Evolutionary conservation across 2,888 invertebrate species (phyloP).

Genomic region (Orthosia incerta): DNA sequence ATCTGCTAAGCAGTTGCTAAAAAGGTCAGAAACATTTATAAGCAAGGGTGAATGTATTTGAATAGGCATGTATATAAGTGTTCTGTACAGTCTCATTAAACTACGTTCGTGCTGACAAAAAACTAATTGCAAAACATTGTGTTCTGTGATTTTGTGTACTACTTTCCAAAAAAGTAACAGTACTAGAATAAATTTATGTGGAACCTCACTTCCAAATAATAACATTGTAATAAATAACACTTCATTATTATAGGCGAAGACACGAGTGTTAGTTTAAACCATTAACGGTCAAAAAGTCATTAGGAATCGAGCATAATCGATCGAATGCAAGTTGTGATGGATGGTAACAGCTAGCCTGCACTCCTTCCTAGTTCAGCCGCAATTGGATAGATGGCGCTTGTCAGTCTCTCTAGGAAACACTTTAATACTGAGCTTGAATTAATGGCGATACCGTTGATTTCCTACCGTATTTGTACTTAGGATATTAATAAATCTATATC

Average conservation of each 20-base stretch:
- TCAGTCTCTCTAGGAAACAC: slow-evolving; percentile 38
- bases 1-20: too few relatives aligned
- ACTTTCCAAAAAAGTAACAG: too few relatives aligned
- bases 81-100: too few relatives aligned
- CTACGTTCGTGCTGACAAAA: background rate
- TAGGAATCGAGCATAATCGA: slow-evolving; percentile 37
- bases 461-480: slow-evolving; percentile 48
- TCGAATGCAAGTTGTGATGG: slow-evolving; percentile 19
- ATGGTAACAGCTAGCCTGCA: slow-evolving; percentile 21
- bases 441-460: slow-evolving; percentile 48
- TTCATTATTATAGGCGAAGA: slow-evolving; percentile 33
- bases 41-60: too few relatives aligned
- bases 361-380: slow-evolving; percentile 40
- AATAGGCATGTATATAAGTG: too few relatives aligned
- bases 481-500: slow-evolving; percentile 57
- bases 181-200: background rate
- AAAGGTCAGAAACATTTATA: too few relatives aligned
- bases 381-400: slow-evolving; percentile 54
- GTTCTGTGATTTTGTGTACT: background rate
- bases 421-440: slow-evolving; percentile 41
- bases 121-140: background rate
- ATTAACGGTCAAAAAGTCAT: slow-evolving; percentile 31
- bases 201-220: background rate
- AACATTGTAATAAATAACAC: slow-evolving; percentile 14
- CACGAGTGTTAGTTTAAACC: slow-evolving; percentile 28